A percentile compares a stretch with the other conserved stretches of the same genome.
These are phyloP conservation scores for Callimorpha dominula DNA, from an alignment of 2,888 invertebrate species.

Conservation along the genomic window DNA sequence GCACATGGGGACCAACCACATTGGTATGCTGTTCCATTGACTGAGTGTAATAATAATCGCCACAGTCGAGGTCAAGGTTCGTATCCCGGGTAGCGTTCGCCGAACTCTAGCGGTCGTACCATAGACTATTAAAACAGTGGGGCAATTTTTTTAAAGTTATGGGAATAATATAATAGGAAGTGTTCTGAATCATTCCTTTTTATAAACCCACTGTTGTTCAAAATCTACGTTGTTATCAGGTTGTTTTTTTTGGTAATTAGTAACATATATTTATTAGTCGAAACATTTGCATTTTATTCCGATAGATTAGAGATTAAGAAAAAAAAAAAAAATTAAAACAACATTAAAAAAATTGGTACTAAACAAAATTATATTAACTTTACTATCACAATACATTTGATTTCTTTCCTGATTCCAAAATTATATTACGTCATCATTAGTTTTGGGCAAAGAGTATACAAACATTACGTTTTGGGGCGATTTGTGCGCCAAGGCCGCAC, in stretches of 20 bases:
- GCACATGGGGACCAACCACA: conserved; percentile 14
- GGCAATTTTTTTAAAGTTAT: conserved; percentile 4
- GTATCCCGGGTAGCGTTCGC: conserved; percentile 56
- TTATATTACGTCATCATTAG: neutral
- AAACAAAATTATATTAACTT: no score
- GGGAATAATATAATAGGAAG: neutral
- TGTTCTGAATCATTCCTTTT: neutral
- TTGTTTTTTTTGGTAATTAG: no score
- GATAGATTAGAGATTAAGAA: no score
- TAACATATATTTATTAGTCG: no score
- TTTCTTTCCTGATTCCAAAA: neutral
- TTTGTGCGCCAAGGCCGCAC: conserved; percentile 2
- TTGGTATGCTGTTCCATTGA: conserved; percentile 55
- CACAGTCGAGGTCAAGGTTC: conserved; percentile 79
- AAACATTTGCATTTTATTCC: no score
- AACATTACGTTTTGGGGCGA: neutral
- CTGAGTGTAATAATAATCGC: conserved; percentile 54
- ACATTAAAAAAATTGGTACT: no score
- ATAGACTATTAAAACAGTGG: conserved; percentile 42
- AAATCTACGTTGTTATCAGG: no score
- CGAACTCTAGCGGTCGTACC: conserved; percentile 40
- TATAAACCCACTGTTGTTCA: neutral
- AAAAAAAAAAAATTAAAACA: no score
- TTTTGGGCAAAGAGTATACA: no score
- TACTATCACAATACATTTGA: neutral